Base-by-base conservation (phyloP, 2,888 invertebrate genomes). In the Zygaena filipendulae region DNA sequence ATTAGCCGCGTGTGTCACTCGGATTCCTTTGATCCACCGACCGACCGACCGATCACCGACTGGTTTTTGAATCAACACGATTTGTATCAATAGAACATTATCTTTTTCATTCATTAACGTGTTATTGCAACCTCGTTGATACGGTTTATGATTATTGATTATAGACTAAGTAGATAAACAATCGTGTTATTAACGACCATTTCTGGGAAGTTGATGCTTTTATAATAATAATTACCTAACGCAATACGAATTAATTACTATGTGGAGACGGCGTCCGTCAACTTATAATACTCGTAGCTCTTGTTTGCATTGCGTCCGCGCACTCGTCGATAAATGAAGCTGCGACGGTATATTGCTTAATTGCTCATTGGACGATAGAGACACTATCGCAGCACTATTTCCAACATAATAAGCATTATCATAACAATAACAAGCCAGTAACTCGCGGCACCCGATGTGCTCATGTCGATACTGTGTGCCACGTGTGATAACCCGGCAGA, bases 321-420 rank as follows among this genome's bases (percentile, higher is more conserved):
- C n/a, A n/a, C n/a, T n/a, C 44, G 54, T 46, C 40, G 59, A 67
- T 66, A 63, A 60, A 49, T 47, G 45, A 32, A 35, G 40, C 42
- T 42, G n/a, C n/a, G 50, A 56, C 57, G 53, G 53, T 66, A 64
- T 67, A 60, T 56, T 69, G 69, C 64, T 72, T 75, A 75, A 74
- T 77, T 75, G 53, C 64, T 59, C 53, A 62, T 62, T 61, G 69
- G 69, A 59, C 59, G 75, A 72, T 74, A 72, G 47, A 55, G 54
- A 45, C 68, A 59, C 66, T 75, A 77, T 75, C 74, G 59, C 50
- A 39, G 47, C 63, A 63, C 60, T 67, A 71, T 72, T 72, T 66
- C 63, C 63, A 72, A 70, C 70, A 71, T 74, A 75, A 74, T 71
- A 74, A 71, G 62, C 57, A 70, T 75, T 77, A 77, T 77, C 77